Conservation (phyloP, 2,888 invertebrate genomes). For the Liodrosophila aerea region DNA sequence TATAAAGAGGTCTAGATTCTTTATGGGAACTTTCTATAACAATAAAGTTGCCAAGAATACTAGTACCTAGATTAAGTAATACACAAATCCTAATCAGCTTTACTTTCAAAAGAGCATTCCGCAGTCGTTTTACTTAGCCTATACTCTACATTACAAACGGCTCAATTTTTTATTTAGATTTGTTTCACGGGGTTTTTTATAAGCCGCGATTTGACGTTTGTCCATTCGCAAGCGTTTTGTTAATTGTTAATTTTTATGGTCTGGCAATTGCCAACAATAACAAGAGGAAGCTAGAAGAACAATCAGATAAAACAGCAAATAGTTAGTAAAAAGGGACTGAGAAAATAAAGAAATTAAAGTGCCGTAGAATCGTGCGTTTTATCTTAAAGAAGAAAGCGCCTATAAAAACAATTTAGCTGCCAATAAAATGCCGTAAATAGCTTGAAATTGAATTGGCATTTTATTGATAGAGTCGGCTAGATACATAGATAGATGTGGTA, state of each 20-base stretch:
- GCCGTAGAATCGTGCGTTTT: slow-evolving; percentile 7
- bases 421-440: slow-evolving; percentile 71
- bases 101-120: slow-evolving; percentile 11
- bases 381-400: slow-evolving; percentile 34
- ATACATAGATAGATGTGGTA: slow-evolving; percentile 21
- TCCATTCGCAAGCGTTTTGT: slow-evolving; percentile 66
- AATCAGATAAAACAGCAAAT: slow-evolving; percentile 32
- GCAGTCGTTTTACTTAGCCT: not conserved
- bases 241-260: slow-evolving; percentile 81
- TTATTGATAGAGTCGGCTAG: slow-evolving; percentile 53
- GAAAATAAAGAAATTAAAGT: slow-evolving; percentile 71
- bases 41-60: no score
- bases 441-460: slow-evolving; percentile 66
- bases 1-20: no score
- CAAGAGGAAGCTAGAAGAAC: slow-evolving; percentile 27
- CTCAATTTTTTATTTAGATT: slow-evolving; percentile 34
- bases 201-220: slow-evolving; percentile 73
- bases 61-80: no score
- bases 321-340: slow-evolving; percentile 16
- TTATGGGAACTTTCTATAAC: no score
- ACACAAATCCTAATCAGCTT: not conserved
- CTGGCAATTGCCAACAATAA: slow-evolving; percentile 67
- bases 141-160: not conserved
- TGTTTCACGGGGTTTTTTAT: slow-evolving; percentile 65
- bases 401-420: slow-evolving; percentile 79